Percentiles rank a stretch among this genome's conserved stretches.
Evolutionary conservation across 2,888 invertebrate genomes (phyloP).

Genomic region (Melipona bicolor): DNA sequence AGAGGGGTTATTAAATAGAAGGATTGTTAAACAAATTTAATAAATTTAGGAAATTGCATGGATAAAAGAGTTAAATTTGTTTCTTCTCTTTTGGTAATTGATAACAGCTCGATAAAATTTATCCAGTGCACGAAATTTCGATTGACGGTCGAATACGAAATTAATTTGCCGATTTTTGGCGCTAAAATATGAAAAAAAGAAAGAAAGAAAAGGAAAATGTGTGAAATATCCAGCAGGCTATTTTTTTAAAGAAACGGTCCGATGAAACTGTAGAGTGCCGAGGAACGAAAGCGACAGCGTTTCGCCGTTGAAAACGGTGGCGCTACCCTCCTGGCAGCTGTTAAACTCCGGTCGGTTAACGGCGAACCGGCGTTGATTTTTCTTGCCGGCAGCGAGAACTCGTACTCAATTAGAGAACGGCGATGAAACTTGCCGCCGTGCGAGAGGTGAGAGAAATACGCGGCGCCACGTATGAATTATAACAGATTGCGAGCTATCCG

Average conservation of each 20-base stretch:
- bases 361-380: conserved; percentile 11
- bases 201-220: too few relatives aligned
- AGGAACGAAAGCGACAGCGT: neutral
- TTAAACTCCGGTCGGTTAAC: neutral
- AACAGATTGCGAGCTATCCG: conserved; percentile 50
- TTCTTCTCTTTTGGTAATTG: too few relatives aligned
- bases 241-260: neutral
- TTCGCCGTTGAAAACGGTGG: conserved; percentile 1
- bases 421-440: conserved; percentile 41
- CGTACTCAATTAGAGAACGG: conserved; percentile 43
- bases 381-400: neutral
- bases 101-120: too few relatives aligned
- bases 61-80: too few relatives aligned
- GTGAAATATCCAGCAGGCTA: too few relatives aligned
- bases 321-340: neutral
- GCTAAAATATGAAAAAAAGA: too few relatives aligned
- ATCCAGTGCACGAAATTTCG: too few relatives aligned
- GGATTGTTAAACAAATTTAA: too few relatives aligned
- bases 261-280: conserved; percentile 3
- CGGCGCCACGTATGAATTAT: conserved; percentile 37
- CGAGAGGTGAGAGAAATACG: conserved; percentile 22
- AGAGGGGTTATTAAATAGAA: too few relatives aligned
- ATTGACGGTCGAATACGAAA: too few relatives aligned
- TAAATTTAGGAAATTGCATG: too few relatives aligned
- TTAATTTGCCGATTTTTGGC: too few relatives aligned